Evolutionary conservation across 2,113 vertebrate genomes (phyloP).

Genomic region (Herpetotheres cachinnans): DNA sequence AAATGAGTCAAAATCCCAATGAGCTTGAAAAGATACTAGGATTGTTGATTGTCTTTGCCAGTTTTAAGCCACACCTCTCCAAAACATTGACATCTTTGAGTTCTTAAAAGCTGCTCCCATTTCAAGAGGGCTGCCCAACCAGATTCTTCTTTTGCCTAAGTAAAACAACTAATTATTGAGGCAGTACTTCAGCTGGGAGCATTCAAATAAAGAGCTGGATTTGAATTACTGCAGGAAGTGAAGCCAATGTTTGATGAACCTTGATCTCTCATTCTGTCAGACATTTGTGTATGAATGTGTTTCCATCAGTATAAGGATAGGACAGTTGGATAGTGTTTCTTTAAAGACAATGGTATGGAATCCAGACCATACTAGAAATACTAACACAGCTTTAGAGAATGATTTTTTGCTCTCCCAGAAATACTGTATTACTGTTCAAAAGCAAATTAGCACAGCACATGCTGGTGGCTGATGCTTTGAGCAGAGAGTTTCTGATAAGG

Average conservation of each 20-base stretch:
- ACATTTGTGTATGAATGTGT: not conserved
- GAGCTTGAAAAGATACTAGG: not conserved
- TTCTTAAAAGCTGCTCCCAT: not conserved
- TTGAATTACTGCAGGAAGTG: constrained; percentile 33
- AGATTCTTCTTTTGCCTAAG: constrained; percentile 35
- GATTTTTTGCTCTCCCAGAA: not conserved
- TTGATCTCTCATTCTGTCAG: not conserved
- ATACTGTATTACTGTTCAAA: not conserved
- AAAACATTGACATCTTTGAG: not conserved
- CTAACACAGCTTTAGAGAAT: not conserved
- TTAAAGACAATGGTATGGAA: not conserved
- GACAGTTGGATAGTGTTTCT: not conserved
- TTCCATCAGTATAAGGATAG: not conserved
- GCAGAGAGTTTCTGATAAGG: not conserved
- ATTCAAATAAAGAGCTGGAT: not conserved
- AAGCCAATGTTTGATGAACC: not conserved
- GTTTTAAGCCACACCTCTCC: not conserved
- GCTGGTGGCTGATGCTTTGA: not conserved
- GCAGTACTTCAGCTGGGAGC: not conserved
- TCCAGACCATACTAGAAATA: not conserved
- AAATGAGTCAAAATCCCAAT: not conserved
- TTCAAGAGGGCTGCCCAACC: not conserved
- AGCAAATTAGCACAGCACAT: not conserved
- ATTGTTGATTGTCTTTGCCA: not conserved
- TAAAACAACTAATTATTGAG: not conserved